Evolutionary conservation across 2,797 vertebrate species (phyloP).

Genomic region (Ctenosaura bakeri): DNA sequence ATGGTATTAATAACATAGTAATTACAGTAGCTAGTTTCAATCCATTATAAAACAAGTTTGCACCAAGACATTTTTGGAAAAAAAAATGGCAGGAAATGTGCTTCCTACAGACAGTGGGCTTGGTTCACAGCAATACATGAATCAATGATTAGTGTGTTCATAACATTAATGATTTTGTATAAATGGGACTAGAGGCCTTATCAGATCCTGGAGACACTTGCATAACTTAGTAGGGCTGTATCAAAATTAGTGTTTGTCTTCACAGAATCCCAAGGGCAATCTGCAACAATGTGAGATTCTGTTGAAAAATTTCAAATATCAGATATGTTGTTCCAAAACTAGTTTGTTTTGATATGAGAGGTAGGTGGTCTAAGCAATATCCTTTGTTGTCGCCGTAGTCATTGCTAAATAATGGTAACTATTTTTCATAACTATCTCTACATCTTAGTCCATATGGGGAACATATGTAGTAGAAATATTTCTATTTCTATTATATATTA

Average conservation of each 20-base stretch:
- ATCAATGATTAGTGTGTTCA: slow-evolving; percentile 44
- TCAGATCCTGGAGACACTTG: slow-evolving; percentile 45
- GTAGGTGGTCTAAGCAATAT: neutral
- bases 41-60: slow-evolving; percentile 63
- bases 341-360: slow-evolving; percentile 8
- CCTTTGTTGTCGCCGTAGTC: neutral
- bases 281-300: slow-evolving; percentile 16
- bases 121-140: slow-evolving; percentile 68
- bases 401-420: neutral
- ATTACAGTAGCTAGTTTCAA: slow-evolving; percentile 64
- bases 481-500: slow-evolving; percentile 12
- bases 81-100: slow-evolving; percentile 60
- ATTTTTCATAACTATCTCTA: neutral
- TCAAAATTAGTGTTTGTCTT: neutral
- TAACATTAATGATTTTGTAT: slow-evolving; percentile 37
- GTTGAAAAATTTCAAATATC: slow-evolving; percentile 38
- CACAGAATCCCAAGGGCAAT: slow-evolving; percentile 4
- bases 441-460: neutral
- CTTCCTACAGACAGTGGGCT: slow-evolving; percentile 71
- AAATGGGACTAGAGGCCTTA: slow-evolving; percentile 39
- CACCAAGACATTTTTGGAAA: slow-evolving; percentile 54
- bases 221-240: slow-evolving; percentile 38
- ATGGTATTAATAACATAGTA: slow-evolving; percentile 69
- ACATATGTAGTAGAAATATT: slow-evolving; percentile 18
- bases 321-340: neutral